phyloP scores from a whole-genome alignment of 1,140 invertebrate species.

The Rhopalosiphum padi region DNA sequence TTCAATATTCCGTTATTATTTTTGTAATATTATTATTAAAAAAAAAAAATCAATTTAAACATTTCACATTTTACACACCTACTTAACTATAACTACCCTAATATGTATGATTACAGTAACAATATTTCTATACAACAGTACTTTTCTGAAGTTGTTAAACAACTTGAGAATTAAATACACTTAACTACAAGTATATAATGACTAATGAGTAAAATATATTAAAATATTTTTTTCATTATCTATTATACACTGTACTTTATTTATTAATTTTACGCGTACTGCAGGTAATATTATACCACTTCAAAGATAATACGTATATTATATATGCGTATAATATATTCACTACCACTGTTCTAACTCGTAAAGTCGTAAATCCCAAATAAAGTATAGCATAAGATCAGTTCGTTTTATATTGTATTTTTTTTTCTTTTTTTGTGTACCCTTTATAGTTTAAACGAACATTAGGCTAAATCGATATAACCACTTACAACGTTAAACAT shows the following conservation, averaged over 20 bases:
- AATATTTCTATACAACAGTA: not conserved
- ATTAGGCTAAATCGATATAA: not conserved
- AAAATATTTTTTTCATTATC: not conserved
- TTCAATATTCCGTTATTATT: not conserved
- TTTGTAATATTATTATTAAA: no score
- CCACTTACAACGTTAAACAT: not conserved
- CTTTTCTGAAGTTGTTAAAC: not conserved
- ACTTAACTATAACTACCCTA: not conserved
- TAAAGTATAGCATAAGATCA: not conserved
- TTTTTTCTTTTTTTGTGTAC: not conserved
- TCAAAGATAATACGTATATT: not conserved
- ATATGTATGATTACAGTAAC: not conserved
- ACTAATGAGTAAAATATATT: not conserved
- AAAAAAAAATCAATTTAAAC: no score
- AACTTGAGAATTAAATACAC: not conserved
- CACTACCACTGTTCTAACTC: not conserved
- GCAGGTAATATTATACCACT: not conserved
- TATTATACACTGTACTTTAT: not conserved
- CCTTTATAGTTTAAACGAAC: not conserved
- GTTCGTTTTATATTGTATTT: not conserved
- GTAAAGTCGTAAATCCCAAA: not conserved
- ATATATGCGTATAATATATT: not conserved
- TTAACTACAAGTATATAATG: not conserved
- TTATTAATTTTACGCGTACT: not conserved
- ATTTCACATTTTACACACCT: no score